Base-by-base conservation (phyloP, 2,888 invertebrate genomes). In the Patella depressa region DNA sequence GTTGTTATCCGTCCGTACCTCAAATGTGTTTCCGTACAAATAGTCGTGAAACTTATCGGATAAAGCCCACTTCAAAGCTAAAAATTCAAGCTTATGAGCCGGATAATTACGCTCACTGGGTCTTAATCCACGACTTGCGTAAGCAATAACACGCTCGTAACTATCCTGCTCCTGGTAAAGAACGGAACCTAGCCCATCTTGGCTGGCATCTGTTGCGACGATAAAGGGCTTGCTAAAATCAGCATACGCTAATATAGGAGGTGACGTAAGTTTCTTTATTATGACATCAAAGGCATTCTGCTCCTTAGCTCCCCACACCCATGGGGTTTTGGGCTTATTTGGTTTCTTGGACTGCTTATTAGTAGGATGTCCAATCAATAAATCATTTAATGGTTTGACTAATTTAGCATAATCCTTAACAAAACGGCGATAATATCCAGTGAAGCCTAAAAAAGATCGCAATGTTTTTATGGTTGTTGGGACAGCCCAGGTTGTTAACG, bases 381-480 rank as follows among this genome's bases (percentile, higher is more conserved):
- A 55, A 14, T 78, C 77, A 54, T 75, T 54, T n/a, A 81, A 29
- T 24, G 81, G 81, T 75, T 57, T 80, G 2, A 80, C 77, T 14
- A 77, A 79, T 53, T 79, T 77, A 7, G 76, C 73, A 72, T 80
- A 82, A 71, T 80, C 79, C 14, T 75, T 71, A 0, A 79, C 73
- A 54, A 82, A 82, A 17, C 73, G 19, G 12, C 80, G 29, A 54
- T 81, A 81, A 53, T 77, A 80, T 19, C 77, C 79, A 5, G 53
- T 65, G 57, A 24, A 24, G 24, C 24, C 24, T 24, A 24, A 24
- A 24, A 24, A 24, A 24, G 24, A 24, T 24, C 24, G 24, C 24
- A 79, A 55, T 45, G 73, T 55, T 53, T 77, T 74, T 71, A 71
- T 70, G n/a, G 29, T 74, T 17, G 71, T 72, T n/a, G 77, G 79